These are phyloP conservation scores for Coracias cyanogaster DNA, from an alignment of 2,797 vertebrate genomes.

Conservation along the genomic window DNA sequence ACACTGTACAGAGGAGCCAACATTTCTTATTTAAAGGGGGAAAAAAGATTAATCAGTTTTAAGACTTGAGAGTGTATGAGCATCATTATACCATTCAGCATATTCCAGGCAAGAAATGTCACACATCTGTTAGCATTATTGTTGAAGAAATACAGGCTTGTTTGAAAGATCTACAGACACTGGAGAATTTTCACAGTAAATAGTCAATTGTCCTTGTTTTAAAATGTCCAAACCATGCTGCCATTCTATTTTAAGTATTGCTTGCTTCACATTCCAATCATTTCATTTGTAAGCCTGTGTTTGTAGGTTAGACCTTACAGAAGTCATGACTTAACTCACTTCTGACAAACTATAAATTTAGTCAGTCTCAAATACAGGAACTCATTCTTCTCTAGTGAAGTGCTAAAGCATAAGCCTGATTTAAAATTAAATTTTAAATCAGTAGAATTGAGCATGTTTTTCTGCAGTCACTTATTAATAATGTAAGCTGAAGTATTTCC, in stretches of 20 bases:
- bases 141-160: neutral
- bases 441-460: neutral
- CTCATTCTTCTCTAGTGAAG: neutral
- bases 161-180: neutral
- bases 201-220: neutral
- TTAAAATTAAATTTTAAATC: neutral
- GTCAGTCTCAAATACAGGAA: neutral
- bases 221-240: neutral
- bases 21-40: neutral
- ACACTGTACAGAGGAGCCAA: neutral
- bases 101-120: neutral
- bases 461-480: neutral
- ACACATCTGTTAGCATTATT: neutral
- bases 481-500: neutral
- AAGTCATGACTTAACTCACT: neutral
- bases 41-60: neutral
- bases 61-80: neutral
- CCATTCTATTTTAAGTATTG: neutral
- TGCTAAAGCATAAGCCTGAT: neutral
- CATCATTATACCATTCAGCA: neutral
- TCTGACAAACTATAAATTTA: neutral
- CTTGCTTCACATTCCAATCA: neutral
- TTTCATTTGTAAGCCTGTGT: neutral
- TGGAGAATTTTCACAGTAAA: neutral
- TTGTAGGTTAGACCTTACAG: neutral